Conservation (phyloP, 2,113 vertebrate species). For the Lampris incognitus region DNA sequence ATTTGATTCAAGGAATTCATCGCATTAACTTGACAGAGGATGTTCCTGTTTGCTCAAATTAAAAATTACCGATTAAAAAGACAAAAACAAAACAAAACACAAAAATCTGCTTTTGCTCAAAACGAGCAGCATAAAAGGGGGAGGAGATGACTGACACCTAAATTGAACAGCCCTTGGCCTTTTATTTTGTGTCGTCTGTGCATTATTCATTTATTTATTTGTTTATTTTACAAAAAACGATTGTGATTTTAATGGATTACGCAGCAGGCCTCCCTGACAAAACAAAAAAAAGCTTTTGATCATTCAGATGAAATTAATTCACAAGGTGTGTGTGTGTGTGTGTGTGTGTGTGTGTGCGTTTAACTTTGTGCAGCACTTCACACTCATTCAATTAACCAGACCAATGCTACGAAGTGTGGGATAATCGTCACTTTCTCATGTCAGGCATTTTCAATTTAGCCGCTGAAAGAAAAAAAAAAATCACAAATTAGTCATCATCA, state of each 20-base stretch:
- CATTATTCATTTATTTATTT: conserved; percentile 1
- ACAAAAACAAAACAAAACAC: not conserved
- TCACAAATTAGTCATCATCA: conserved; percentile 52
- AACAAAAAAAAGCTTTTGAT: conserved; percentile 49
- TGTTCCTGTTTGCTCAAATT: no score
- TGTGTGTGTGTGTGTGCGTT: conserved; percentile 35
- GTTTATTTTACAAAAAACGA: not conserved
- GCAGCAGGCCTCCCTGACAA: conserved; percentile 24
- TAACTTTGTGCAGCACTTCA: conserved; percentile 61
- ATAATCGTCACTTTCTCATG: conserved; percentile 62
- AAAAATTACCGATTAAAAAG: not conserved
- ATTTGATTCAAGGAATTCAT: no score
- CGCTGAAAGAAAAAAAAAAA: conserved; percentile 26
- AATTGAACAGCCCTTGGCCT: not conserved
- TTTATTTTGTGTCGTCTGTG: not conserved
- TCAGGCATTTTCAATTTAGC: conserved; percentile 54
- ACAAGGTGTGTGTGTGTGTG: not conserved
- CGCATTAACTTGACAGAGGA: no score
- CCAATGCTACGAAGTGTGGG: conserved; percentile 31
- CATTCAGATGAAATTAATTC: conserved; percentile 48
- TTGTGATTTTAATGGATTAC: conserved; percentile 38
- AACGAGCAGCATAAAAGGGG: not conserved
- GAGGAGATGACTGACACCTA: not conserved
- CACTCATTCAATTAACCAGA: conserved; percentile 66
- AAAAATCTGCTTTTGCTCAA: no score